phyloP scores from a whole-genome alignment of 2,797 vertebrate species.

The Cryptoprocta ferox region DNA sequence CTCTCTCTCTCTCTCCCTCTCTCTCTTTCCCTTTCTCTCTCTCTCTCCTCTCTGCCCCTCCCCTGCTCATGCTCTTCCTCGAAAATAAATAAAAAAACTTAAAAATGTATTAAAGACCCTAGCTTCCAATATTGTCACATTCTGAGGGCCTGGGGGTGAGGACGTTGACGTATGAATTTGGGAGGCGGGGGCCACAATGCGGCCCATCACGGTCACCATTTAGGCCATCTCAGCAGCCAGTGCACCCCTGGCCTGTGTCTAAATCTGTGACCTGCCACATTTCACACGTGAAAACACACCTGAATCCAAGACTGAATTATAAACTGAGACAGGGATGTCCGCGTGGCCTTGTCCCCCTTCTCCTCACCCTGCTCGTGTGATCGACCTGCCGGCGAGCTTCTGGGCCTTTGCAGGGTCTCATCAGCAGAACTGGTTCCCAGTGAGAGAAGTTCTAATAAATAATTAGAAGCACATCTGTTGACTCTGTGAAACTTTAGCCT shows the following conservation, averaged over 20 bases:
- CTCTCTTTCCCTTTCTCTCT: no score
- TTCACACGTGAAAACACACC: accelerated
- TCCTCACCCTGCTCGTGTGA: accelerated
- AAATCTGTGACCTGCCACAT: neutral
- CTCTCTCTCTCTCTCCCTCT: no score
- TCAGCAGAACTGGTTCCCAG: slow-evolving; percentile 16
- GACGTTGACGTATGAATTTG: neutral
- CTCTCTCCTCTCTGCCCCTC: no score
- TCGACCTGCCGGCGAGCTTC: neutral
- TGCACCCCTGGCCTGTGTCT: neutral
- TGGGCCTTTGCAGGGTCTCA: neutral
- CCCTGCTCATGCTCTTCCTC: no score
- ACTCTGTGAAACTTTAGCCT: slow-evolving; percentile 75
- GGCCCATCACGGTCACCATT: neutral
- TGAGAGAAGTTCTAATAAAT: slow-evolving; percentile 66
- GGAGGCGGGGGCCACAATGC: no score
- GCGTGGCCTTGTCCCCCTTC: neutral
- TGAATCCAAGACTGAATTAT: neutral
- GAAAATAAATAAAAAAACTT: no score
- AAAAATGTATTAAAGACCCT: neutral
- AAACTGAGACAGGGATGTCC: no score
- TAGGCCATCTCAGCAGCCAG: neutral
- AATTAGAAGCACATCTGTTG: slow-evolving; percentile 68
- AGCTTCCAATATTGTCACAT: neutral
- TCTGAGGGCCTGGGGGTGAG: neutral